Percentiles rank a stretch among this genome's conserved stretches.
These are phyloP conservation scores for Amblyopsis hoosieri DNA, from an alignment of 2,797 vertebrate species.

Conservation along the genomic window DNA sequence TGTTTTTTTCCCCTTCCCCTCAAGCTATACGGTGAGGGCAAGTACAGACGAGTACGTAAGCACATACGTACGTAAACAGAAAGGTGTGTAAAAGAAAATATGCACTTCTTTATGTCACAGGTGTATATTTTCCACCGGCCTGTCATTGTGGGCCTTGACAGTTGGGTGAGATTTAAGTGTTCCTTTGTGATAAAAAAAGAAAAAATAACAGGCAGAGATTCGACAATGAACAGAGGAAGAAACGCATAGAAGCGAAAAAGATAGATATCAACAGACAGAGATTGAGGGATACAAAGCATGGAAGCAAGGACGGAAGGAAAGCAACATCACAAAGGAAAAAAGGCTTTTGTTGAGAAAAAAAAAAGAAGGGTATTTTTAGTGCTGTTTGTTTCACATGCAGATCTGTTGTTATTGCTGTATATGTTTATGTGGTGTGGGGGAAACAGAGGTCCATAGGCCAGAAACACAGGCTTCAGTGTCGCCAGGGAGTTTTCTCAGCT, in stretches of 20 bases:
- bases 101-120: no score
- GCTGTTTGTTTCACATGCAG: conserved; percentile 33
- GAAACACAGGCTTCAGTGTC: conserved; percentile 56
- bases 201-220: conserved; percentile 17
- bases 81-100: conserved; percentile 33
- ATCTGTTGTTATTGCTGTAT: conserved; percentile 17
- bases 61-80: conserved; percentile 3
- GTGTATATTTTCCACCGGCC: no score
- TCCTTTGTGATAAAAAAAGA: conserved; percentile 23
- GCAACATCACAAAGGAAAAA: neutral
- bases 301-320: neutral
- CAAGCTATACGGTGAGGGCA: neutral
- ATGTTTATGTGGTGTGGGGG: neutral
- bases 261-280: neutral
- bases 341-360: conserved; percentile 3
- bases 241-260: neutral
- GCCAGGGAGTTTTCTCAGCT: conserved; percentile 45
- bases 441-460: conserved; percentile 19
- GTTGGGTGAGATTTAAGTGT: no score
- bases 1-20: no score
- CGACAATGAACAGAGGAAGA: neutral
- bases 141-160: no score
- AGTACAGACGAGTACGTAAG: neutral
- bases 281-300: neutral
- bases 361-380: conserved; percentile 21